A percentile compares a stretch with the other conserved stretches of the same genome.
phyloP scores from a whole-genome alignment of 2,113 vertebrate species.

The Siniperca knerii region DNA sequence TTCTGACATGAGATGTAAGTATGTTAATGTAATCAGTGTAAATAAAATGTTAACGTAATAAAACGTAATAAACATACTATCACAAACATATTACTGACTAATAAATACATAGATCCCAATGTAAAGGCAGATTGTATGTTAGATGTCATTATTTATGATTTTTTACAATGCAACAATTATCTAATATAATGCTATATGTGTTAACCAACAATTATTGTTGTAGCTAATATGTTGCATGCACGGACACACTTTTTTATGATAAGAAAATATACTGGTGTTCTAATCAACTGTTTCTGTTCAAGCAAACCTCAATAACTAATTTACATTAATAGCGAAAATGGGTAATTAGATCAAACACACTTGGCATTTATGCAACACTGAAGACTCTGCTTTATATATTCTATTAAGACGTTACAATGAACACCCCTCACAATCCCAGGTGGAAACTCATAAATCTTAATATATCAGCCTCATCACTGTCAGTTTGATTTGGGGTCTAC shows the following conservation, averaged over 20 bases:
- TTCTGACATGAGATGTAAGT: not conserved
- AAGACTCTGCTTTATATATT: not conserved
- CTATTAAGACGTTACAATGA: not conserved
- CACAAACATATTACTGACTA: not conserved
- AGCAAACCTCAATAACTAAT: not conserved
- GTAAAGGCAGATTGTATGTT: not conserved
- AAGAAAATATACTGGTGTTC: not conserved
- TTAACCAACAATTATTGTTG: not conserved
- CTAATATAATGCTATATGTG: not conserved
- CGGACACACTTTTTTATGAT: not conserved
- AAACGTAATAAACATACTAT: no score
- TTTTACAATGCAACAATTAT: not conserved
- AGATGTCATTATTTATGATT: not conserved
- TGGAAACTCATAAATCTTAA: constrained; percentile 47
- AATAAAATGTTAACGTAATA: no score
- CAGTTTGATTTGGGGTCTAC: constrained; percentile 9
- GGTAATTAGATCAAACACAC: constrained; percentile 23
- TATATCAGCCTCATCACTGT: constrained; percentile 26
- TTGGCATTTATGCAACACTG: not conserved
- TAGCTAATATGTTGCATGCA: no score
- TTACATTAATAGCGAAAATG: constrained; percentile 8
- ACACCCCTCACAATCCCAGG: constrained; percentile 1
- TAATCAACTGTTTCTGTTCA: not conserved
- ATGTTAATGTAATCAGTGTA: not conserved
- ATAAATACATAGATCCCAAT: not conserved